These are phyloP conservation scores for Sceloporus tristichus DNA, from an alignment of 2,113 vertebrate species.

Conservation along the genomic window DNA sequence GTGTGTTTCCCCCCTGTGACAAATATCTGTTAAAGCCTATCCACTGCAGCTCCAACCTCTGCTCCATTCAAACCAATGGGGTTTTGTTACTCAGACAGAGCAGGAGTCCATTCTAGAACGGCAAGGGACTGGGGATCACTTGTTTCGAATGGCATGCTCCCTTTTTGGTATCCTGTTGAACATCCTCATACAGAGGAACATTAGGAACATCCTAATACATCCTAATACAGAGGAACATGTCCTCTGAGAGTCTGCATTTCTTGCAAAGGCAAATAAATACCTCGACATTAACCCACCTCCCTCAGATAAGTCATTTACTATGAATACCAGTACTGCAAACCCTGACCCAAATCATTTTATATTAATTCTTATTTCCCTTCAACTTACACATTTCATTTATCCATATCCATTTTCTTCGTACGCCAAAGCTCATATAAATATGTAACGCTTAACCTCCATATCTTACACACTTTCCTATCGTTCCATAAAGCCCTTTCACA, in stretches of 20 bases:
- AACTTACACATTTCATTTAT: too few species aligned
- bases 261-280: slow-evolving; percentile 16
- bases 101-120: not conserved
- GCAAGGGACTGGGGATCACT: not conserved
- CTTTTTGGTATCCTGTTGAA: not conserved
- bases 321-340: not conserved
- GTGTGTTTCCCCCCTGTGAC: not conserved
- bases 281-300: not conserved
- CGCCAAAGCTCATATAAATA: too few species aligned
- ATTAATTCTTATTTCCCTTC: not conserved
- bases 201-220: not conserved
- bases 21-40: not conserved
- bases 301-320: not conserved
- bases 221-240: not conserved
- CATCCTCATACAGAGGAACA: not conserved
- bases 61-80: not conserved
- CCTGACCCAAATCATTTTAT: not conserved
- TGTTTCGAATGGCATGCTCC: not conserved
- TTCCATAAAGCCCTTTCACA: too few species aligned
- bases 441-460: too few species aligned
- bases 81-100: not conserved
- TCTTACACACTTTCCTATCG: too few species aligned
- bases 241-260: not conserved
- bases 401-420: too few species aligned
- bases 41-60: not conserved